A percentile compares a stretch with the other conserved stretches of the same genome.
Conservation (phyloP, 1,140 invertebrate genomes). For the Orchestia grillus region DNA sequence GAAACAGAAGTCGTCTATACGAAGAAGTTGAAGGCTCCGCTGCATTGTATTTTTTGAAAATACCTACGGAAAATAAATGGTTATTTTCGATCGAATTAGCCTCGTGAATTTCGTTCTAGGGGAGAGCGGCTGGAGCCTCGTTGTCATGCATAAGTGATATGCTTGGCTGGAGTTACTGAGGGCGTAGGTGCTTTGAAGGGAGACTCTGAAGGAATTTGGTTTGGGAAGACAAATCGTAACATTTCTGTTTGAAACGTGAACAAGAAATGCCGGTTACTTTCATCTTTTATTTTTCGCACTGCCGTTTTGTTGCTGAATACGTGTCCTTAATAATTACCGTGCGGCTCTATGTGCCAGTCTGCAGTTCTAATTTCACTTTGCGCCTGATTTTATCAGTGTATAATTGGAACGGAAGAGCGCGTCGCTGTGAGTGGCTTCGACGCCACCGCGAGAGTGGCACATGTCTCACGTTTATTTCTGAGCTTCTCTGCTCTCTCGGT, state of each 20-base stretch:
- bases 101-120: neutral
- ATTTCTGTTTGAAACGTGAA: neutral
- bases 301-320: neutral
- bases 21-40: neutral
- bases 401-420: neutral
- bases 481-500: neutral
- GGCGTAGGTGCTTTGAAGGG: neutral
- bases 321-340: too few relatives aligned
- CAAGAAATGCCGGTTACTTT: neutral
- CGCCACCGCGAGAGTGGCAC: neutral
- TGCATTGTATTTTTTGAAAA: neutral
- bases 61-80: neutral
- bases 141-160: neutral
- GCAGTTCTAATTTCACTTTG: neutral
- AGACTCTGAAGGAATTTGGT: neutral
- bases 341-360: too few relatives aligned
- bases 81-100: neutral
- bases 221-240: neutral
- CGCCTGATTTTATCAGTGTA: neutral
- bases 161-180: neutral
- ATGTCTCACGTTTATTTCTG: neutral
- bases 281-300: neutral
- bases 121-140: neutral
- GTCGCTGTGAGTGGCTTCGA: neutral
- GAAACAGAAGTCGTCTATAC: neutral